These are phyloP conservation scores for Mobula hypostoma DNA, from an alignment of 2,113 vertebrate species.

Conservation along the genomic window DNA sequence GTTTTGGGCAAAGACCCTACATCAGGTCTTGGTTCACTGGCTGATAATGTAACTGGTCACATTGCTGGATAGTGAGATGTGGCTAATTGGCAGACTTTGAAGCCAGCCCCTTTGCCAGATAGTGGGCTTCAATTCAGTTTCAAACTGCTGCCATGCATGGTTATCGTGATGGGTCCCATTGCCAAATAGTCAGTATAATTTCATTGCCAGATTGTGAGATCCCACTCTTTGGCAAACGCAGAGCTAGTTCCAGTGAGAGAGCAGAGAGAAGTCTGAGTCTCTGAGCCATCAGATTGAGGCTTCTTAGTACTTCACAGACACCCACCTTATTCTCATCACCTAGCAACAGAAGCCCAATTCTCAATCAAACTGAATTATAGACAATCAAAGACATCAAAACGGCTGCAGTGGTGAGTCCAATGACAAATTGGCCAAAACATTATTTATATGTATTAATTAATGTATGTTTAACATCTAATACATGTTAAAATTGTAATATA, in stretches of 20 bases:
- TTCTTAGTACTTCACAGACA: neutral
- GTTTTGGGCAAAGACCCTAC: too few relatives aligned
- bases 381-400: constrained; percentile 9
- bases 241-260: neutral
- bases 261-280: neutral
- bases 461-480: neutral
- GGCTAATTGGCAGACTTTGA: neutral
- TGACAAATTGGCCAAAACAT: neutral
- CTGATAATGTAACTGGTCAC: neutral
- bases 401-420: neutral
- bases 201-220: neutral
- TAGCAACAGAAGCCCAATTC: neutral
- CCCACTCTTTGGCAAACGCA: neutral
- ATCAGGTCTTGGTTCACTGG: neutral
- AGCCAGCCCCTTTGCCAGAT: neutral
- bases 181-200: neutral
- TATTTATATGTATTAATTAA: too few relatives aligned
- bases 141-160: neutral
- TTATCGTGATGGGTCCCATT: neutral
- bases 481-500: neutral
- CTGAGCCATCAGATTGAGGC: neutral
- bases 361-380: neutral
- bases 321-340: neutral
- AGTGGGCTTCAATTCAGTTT: neutral
- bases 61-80: neutral